These are phyloP conservation scores for Psococerastis gibbosa DNA, from an alignment of 2,888 invertebrate genomes.

Conservation along the genomic window DNA sequence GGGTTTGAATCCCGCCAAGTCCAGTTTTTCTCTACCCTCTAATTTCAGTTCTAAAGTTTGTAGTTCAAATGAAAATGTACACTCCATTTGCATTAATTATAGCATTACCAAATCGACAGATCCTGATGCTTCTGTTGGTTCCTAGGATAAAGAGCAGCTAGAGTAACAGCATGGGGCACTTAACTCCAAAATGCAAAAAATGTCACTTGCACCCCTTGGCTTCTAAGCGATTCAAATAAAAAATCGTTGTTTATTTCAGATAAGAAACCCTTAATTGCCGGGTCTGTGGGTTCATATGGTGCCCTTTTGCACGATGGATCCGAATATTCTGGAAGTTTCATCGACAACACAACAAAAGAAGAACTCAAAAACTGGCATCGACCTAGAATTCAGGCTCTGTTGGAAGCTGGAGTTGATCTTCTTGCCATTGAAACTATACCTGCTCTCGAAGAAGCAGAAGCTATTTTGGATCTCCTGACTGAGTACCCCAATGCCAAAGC, in stretches of 20 bases:
- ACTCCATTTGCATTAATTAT: neutral
- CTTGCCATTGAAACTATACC: slow-evolving; percentile 88
- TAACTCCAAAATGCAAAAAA: too few relatives aligned
- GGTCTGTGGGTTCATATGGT: slow-evolving; percentile 85
- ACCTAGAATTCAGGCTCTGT: slow-evolving; percentile 55
- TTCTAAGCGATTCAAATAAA: neutral
- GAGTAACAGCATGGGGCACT: too few relatives aligned
- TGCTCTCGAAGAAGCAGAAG: slow-evolving; percentile 62
- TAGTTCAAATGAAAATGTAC: too few relatives aligned
- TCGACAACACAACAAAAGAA: slow-evolving; percentile 40
- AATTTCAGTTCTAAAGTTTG: neutral
- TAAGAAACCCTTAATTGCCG: slow-evolving; percentile 47
- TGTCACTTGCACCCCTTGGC: too few relatives aligned
- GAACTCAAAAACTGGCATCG: slow-evolving; percentile 68
- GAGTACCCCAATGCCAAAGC: slow-evolving; percentile 62
- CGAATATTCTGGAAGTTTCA: slow-evolving; percentile 79
- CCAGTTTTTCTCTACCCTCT: too few relatives aligned
- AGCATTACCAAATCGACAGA: slow-evolving; percentile 9
- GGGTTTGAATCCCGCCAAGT: too few relatives aligned
- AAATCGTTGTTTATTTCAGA: slow-evolving; percentile 17
- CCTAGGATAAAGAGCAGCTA: too few relatives aligned
- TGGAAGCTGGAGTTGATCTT: slow-evolving; percentile 65
- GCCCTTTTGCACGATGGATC: slow-evolving; percentile 80
- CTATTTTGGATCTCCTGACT: slow-evolving; percentile 55
- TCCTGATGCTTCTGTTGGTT: too few relatives aligned